Base-by-base conservation (phyloP, 2,888 invertebrate species). In the Clanis bilineata region DNA sequence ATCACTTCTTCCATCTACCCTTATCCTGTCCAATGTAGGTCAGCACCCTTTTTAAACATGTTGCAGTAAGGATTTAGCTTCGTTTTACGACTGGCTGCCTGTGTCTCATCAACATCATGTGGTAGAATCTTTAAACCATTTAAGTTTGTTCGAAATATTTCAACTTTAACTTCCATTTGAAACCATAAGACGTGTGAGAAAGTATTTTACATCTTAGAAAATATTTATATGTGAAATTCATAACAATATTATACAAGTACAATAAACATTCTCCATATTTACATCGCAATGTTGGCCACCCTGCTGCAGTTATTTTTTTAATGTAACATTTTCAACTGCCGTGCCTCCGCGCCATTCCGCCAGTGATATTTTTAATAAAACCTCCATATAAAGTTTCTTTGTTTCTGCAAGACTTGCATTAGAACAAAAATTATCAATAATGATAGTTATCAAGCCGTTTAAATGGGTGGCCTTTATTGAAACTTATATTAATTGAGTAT, bases 201-300 rank as follows among this genome's bases (percentile, higher is more conserved):
- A 41, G 18, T 39, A 6, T 18, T 12, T 18, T 41, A 41, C 15
- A 18, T 15, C 18, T 41, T 6, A 41, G 18, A 15, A 41, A 18
- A 41, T 41, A 36, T 18, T 7, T 18, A 15, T 18, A 41, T 18
- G 18, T 18, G 9, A 18, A 18, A 41, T 41, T 41, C 41, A 18
- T 41, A 41, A 6, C 41, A 18, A 9, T 36, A 36, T 12, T 36
- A 36, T 36, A 15, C 10, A 15, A 7, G 7, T 36, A 39, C 1
- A 3, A 18, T 25, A 51, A n/a, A 38, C 7, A 61, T 64, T 73
- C 64, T 68, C 62, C 61, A 39, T 67, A 69, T 64, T 70, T 70
- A 57, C 36, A 18, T 7, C 39, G n/a, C 71, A 65, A 39, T 3
- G 39, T 38, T 41, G 39, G 39, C 39, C 39, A 56, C 56, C 56